Conservation (phyloP, 2,797 vertebrate species). For the Craterocephalus amniculus region DNA sequence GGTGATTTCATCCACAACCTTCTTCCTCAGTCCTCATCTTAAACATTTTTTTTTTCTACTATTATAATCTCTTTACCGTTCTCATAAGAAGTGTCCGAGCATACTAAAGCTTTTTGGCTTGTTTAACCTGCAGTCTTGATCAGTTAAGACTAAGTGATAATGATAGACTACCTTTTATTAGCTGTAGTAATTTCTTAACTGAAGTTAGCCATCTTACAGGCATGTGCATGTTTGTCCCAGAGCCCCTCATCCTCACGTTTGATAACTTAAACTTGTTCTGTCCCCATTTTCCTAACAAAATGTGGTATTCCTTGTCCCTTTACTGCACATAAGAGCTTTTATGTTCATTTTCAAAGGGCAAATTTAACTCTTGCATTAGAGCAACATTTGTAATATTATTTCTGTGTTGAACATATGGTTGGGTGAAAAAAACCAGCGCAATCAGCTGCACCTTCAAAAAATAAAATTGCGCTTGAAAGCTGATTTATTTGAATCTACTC, state of each 20-base stretch:
- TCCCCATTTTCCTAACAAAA: conserved; percentile 10
- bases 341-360: neutral
- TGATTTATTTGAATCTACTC: no score
- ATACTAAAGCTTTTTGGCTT: conserved; percentile 11
- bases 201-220: neutral
- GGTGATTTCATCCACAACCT: conserved; percentile 5
- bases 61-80: neutral
- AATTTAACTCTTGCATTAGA: neutral
- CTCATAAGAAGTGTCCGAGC: neutral
- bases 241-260: conserved; percentile 14
- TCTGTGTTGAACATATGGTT: neutral
- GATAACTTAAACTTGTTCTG: conserved; percentile 25
- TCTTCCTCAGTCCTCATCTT: conserved; percentile 3
- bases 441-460: no score
- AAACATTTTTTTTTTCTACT: neutral
- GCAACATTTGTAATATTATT: conserved; percentile 17
- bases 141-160: conserved; percentile 1
- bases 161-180: conserved; percentile 31
- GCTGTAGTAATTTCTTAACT: conserved; percentile 8
- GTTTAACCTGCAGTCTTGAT: conserved; percentile 7
- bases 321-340: conserved; percentile 13
- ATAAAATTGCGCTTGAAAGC: no score
- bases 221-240: neutral
- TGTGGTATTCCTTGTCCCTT: conserved; percentile 9
- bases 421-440: no score